A percentile compares a stretch with the other conserved stretches of the same genome.
These are phyloP conservation scores for Quadriops clusia DNA, from an alignment of 2,888 invertebrate species.

Conservation along the genomic window DNA sequence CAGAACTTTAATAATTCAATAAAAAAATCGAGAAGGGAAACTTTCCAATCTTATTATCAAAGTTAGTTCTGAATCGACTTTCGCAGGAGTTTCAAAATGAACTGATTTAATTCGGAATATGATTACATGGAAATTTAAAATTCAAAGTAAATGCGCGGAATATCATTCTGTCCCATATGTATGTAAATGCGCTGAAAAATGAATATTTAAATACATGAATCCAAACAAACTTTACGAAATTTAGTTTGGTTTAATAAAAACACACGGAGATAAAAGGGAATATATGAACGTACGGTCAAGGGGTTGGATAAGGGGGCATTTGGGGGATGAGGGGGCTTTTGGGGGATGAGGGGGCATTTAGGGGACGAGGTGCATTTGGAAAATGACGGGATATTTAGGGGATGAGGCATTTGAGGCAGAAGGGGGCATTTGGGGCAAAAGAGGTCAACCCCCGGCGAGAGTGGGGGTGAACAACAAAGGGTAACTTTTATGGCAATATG, in stretches of 20 bases:
- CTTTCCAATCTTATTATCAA: conserved; percentile 34
- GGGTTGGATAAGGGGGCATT: conserved; percentile 8
- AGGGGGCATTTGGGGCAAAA: conserved; percentile 12
- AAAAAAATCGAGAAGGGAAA: conserved; percentile 20
- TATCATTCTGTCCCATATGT: conserved; percentile 38
- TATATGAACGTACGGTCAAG: conserved; percentile 18
- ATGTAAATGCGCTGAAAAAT: conserved; percentile 38
- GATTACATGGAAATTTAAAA: conserved; percentile 39
- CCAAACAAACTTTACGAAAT: conserved; percentile 36
- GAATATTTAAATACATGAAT: conserved; percentile 38
- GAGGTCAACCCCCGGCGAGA: conserved; percentile 8
- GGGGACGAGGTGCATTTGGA: conserved; percentile 9
- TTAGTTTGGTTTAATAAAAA: conserved; percentile 34
- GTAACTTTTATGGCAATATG: conserved; percentile 31
- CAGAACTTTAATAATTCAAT: conserved; percentile 8
- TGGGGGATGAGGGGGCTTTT: conserved; percentile 12
- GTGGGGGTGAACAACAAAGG: conserved; percentile 22
- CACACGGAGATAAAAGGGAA: conserved; percentile 31
- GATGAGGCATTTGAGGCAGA: no score
- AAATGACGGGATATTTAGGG: no score
- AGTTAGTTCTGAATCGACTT: conserved; percentile 31
- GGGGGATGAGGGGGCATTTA: conserved; percentile 8
- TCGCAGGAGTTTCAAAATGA: conserved; percentile 30
- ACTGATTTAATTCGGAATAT: conserved; percentile 40
- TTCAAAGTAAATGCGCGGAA: conserved; percentile 39